Percentiles rank a stretch among this genome's conserved stretches.
Conservation (phyloP, 2,113 vertebrate species). For the Carassius carassius region DNA sequence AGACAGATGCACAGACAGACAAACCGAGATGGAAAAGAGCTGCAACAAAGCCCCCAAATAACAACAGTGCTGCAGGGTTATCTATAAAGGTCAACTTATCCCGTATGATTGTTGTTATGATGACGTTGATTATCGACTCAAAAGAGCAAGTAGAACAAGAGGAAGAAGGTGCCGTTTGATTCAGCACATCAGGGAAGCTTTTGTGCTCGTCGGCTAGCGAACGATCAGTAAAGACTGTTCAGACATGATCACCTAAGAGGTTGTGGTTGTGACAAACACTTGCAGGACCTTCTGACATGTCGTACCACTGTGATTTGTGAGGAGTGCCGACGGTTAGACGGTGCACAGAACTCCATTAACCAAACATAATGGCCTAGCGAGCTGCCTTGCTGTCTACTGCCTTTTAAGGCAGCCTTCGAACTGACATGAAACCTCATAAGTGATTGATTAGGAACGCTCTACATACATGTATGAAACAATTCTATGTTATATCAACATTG, state of each 20-base stretch:
- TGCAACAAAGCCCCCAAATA: background rate
- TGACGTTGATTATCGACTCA: slow-evolving; percentile 15
- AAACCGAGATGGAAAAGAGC: slow-evolving; percentile 21
- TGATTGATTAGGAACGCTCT: slow-evolving; percentile 3
- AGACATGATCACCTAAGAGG: background rate
- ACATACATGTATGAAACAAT: background rate
- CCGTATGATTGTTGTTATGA: background rate
- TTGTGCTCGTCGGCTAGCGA: background rate
- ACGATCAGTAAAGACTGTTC: background rate
- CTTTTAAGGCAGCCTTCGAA: slow-evolving; percentile 23
- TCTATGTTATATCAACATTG: background rate
- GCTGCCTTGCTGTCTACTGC: background rate
- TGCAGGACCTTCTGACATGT: background rate
- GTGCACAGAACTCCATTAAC: slow-evolving; percentile 10
- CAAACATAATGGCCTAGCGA: background rate
- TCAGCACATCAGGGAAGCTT: slow-evolving; percentile 11
- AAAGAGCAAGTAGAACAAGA: slow-evolving; percentile 1
- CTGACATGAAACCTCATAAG: background rate
- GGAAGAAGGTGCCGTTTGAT: slow-evolving; percentile 9
- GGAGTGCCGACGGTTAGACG: background rate
- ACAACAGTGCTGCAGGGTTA: background rate
- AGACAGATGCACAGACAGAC: slow-evolving; percentile 22
- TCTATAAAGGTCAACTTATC: slow-evolving; percentile 10
- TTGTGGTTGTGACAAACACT: background rate
- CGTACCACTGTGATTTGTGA: background rate